phyloP scores from a whole-genome alignment of 2,113 vertebrate species.

The Recurvirostra avosetta region DNA sequence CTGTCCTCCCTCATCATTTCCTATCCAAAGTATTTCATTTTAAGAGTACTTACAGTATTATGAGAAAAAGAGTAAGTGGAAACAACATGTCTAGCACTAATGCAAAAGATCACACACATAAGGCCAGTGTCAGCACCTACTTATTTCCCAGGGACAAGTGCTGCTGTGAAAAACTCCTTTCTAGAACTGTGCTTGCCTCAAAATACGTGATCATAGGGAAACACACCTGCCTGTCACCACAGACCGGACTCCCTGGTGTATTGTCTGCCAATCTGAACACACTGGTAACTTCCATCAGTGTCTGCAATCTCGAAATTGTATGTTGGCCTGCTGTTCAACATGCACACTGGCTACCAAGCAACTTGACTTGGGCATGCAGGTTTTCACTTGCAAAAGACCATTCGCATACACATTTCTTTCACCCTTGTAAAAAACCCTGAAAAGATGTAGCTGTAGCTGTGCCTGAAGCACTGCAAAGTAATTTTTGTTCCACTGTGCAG shows the following conservation, averaged over 20 bases:
- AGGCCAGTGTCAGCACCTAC: background rate
- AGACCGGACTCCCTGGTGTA: background rate
- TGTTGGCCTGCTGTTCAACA: background rate
- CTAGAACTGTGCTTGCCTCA: background rate
- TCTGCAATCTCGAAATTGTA: background rate
- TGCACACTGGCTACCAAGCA: background rate
- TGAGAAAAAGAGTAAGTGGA: background rate
- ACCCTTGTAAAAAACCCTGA: background rate
- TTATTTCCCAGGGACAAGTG: constrained; percentile 4
- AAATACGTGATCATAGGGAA: background rate
- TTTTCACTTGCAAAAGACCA: background rate
- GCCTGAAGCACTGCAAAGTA: background rate
- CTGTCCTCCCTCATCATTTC: background rate
- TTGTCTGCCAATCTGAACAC: background rate
- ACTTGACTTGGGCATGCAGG: background rate
- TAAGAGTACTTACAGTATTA: background rate
- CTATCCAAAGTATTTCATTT: background rate
- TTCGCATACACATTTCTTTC: background rate
- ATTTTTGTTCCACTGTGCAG: background rate
- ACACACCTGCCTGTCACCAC: background rate
- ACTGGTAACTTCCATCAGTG: background rate
- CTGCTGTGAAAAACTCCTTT: constrained; percentile 3
- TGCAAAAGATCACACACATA: constrained; percentile 5
- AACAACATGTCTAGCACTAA: constrained; percentile 14
- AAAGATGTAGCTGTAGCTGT: background rate